Evolutionary conservation across 2,888 invertebrate species (phyloP), one percentile per base, ranked within the genome.

Genomic region (Dastarcus helophoroides): DNA sequence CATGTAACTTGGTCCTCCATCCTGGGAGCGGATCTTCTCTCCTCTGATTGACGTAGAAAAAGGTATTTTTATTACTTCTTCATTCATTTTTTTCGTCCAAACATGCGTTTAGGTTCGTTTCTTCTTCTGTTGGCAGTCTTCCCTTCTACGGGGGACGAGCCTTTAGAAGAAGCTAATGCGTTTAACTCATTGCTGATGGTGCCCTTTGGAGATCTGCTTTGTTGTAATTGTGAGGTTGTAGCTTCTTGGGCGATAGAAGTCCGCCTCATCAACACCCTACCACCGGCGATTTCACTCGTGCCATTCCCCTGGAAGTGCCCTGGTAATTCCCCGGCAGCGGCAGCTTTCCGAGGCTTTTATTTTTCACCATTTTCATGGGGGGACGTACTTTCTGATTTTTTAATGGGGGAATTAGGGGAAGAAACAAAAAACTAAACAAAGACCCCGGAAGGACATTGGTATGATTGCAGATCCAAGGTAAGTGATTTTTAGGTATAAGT

Each of bases 271-370:
- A 17, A n/a, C 19, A n/a, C 6, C 19, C 19, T 17, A 17, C 19
- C 19, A n/a, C 19, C 19, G 19, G 19, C n/a, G 19, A 17, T 17
- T 17, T 17, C 19, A n/a, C n/a, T 17, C n/a, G 19, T 17, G 19
- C n/a, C 19, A 17, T n/a, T 17, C n/a, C 19, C 19, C 19, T 17
- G 19, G n/a, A 17, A 17, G n/a, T n/a, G 19, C 19, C 19, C 19
- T n/a, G 19, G 19, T n/a, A n/a, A 17, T 17, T n/a, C 19, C 19
- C 19, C 6, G 19, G 19, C 19, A 17, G 19, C 19, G 19, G n/a
- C 19, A 7, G 6, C n/a, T 17, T 17, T 17, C 19, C 19, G 19
- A 17, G 19, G 19, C 19, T 17, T 7, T 17, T n/a, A 17, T 17
- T 17, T 7, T 17, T 17, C 19, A 17, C 19, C 19, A 17, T 17